These are phyloP conservation scores for Drosophila recens DNA, from an alignment of 2,888 invertebrate genomes.

Conservation along the genomic window DNA sequence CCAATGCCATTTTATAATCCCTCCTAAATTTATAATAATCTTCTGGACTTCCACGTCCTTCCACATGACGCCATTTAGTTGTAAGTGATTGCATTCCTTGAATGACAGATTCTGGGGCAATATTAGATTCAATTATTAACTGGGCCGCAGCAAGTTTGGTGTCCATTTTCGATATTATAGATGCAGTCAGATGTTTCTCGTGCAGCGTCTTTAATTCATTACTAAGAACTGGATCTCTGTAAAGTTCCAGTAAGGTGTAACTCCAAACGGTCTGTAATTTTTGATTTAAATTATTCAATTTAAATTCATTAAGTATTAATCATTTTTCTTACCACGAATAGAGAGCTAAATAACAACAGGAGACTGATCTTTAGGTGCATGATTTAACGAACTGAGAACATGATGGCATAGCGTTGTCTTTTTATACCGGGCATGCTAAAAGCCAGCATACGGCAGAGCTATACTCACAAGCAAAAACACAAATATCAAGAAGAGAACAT, in stretches of 20 bases:
- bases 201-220: too few species aligned
- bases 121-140: too few species aligned
- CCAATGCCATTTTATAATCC: conserved; percentile 3
- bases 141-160: too few species aligned
- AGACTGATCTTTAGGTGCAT: neutral
- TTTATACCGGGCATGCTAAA: neutral
- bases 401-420: neutral
- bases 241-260: too few species aligned
- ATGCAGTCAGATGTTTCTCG: too few species aligned
- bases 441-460: too few species aligned
- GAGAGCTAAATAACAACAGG: conserved; percentile 1
- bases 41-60: neutral
- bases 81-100: too few species aligned
- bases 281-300: neutral
- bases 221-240: too few species aligned
- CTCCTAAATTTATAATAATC: conserved; percentile 6
- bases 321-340: conserved; percentile 1
- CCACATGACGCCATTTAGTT: conserved; percentile 3
- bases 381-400: conserved; percentile 8
- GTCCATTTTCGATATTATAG: too few species aligned
- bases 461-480: too few species aligned
- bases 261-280: neutral
- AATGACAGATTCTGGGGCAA: too few species aligned
- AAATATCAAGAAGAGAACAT: neutral
- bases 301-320: neutral